Evolutionary conservation across 2,888 invertebrate species (phyloP).

Genomic region (Habrosyne pyritoides): DNA sequence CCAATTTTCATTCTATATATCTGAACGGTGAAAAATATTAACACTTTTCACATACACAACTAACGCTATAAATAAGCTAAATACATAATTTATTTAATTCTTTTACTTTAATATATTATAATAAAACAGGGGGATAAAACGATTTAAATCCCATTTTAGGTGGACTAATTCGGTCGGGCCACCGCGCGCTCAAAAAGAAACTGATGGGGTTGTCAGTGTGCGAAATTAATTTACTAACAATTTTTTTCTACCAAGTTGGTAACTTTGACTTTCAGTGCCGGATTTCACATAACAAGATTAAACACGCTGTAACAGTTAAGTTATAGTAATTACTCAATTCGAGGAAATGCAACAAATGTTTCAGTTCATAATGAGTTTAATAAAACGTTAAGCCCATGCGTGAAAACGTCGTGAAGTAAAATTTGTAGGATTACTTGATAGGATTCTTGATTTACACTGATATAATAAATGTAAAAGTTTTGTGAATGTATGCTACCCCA

Average conservation of each 20-base stretch:
- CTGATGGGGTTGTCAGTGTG: slow-evolving; percentile 52
- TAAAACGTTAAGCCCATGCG: too few species aligned
- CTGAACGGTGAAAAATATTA: slow-evolving; percentile 31
- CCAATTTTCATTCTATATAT: slow-evolving; percentile 21
- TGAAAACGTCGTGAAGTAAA: too few species aligned
- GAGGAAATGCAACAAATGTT: too few species aligned
- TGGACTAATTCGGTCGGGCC: slow-evolving; percentile 44
- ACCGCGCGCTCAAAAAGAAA: slow-evolving; percentile 57
- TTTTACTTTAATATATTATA: slow-evolving; percentile 49
- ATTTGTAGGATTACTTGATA: too few species aligned
- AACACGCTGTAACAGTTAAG: background rate
- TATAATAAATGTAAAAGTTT: too few species aligned
- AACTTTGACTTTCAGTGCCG: too few species aligned
- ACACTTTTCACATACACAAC: slow-evolving; percentile 48
- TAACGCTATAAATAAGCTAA: slow-evolving; percentile 67
- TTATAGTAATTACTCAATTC: too few species aligned
- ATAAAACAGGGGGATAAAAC: slow-evolving; percentile 48
- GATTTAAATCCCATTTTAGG: slow-evolving; percentile 57
- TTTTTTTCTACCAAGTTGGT: slow-evolving; percentile 6
- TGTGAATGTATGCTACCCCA: too few species aligned
- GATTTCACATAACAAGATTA: too few species aligned
- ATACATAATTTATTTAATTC: slow-evolving; percentile 50
- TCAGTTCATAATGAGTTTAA: too few species aligned
- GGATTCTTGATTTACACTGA: too few species aligned
- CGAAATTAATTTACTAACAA: slow-evolving; percentile 30